Conservation (phyloP, 1,140 invertebrate genomes). For the Euwallacea fornicatus region DNA sequence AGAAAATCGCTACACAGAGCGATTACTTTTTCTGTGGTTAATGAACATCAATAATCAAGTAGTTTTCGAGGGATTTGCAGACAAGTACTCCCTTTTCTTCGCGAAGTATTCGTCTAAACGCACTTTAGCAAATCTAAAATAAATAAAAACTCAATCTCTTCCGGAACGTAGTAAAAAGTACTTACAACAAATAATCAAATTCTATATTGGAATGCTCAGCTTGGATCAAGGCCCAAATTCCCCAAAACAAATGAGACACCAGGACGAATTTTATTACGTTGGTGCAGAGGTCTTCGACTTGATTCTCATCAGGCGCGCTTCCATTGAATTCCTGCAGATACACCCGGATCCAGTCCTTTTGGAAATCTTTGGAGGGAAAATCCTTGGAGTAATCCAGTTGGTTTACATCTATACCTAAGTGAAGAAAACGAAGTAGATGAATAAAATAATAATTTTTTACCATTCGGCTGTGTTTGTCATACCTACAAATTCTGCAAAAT, state of each 20-base stretch:
- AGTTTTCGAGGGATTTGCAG: no score
- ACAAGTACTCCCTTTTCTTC: conserved; percentile 47
- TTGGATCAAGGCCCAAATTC: conserved; percentile 90
- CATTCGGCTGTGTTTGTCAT: conserved; percentile 30
- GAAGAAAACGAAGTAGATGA: neutral
- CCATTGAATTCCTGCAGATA: conserved; percentile 70
- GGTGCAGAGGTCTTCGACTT: conserved; percentile 71
- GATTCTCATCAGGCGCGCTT: conserved; percentile 52
- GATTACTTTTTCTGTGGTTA: no score
- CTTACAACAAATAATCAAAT: conserved; percentile 91
- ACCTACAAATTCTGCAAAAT: conserved; percentile 98
- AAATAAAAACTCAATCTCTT: neutral
- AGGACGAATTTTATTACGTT: conserved; percentile 81
- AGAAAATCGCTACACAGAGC: no score
- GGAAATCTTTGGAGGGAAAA: conserved; percentile 81
- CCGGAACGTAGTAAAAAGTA: conserved; percentile 33
- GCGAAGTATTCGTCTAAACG: conserved; percentile 68
- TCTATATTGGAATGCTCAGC: conserved; percentile 87
- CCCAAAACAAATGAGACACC: conserved; percentile 89
- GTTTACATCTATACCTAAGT: conserved; percentile 48
- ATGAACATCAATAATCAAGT: no score
- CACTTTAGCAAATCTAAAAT: conserved; percentile 65
- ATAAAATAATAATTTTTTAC: neutral
- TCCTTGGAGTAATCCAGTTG: conserved; percentile 69
- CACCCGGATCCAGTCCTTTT: conserved; percentile 76